These are phyloP conservation scores for Eulemur mongoz DNA, from an alignment of 2,797 vertebrate genomes.

Conservation along the genomic window DNA sequence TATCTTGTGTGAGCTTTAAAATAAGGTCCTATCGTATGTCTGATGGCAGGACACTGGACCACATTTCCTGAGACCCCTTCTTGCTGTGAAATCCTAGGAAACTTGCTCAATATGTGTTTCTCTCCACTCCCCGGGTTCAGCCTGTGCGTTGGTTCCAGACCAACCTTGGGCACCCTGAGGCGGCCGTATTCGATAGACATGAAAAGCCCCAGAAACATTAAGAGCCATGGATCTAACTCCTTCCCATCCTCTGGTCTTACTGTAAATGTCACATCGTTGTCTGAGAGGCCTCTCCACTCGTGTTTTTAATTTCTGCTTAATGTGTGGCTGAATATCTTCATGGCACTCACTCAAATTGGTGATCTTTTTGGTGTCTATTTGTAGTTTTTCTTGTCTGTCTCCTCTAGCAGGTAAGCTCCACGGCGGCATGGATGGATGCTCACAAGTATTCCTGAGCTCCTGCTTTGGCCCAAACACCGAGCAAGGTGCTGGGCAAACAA, in stretches of 20 bases:
- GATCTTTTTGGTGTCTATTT: not conserved
- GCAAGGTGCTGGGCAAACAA: not conserved
- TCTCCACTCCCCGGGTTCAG: not conserved
- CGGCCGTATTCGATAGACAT: not conserved
- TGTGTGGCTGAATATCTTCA: not conserved
- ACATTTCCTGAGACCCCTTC: not conserved
- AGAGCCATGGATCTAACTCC: not conserved
- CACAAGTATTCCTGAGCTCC: not conserved
- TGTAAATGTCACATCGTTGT: not conserved
- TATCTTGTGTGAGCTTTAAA: not conserved
- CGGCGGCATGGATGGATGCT: not conserved
- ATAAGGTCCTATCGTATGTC: not conserved
- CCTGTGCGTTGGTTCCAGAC: not conserved
- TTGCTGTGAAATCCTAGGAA: not conserved
- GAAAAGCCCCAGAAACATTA: not conserved
- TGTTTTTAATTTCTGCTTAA: not conserved
- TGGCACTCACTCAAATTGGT: not conserved
- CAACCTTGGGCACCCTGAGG: not conserved
- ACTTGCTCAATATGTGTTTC: not conserved
- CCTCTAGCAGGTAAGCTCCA: not conserved
- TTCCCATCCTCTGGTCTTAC: not conserved
- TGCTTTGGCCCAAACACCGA: not conserved
- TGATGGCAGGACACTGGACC: not conserved
- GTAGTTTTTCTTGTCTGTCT: not conserved
- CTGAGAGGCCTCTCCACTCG: not conserved